A percentile compares a stretch with the other conserved stretches of the same genome.
Evolutionary conservation across 2,797 vertebrate species (phyloP).

Genomic region (Paramormyrops hopkinsi): DNA sequence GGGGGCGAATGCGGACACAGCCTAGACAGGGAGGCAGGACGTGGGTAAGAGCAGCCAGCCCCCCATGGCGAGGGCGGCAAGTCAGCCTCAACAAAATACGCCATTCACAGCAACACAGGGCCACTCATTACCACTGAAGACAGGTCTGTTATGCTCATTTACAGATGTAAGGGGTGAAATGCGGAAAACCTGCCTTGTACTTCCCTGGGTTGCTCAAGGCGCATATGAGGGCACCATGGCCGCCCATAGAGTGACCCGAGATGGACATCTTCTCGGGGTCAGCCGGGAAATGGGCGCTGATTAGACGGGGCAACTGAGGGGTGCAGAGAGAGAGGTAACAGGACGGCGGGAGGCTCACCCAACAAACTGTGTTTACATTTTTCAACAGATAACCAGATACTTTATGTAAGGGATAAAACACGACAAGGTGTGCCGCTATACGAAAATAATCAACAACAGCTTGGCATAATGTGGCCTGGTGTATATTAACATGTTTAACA

Average conservation of each 20-base stretch:
- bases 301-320: slow-evolving; percentile 76
- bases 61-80: not conserved
- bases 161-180: not conserved
- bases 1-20: slow-evolving; percentile 89
- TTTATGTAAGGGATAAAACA: not conserved
- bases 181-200: slow-evolving; percentile 70
- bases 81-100: not conserved
- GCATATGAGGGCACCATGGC: slow-evolving; percentile 85
- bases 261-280: slow-evolving; percentile 79
- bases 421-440: not conserved
- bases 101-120: not conserved
- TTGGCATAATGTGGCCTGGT: not conserved
- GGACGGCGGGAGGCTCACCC: not conserved
- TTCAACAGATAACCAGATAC: not conserved
- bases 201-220: slow-evolving; percentile 85
- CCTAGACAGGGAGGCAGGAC: slow-evolving; percentile 48
- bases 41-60: not conserved
- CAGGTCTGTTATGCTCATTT: not conserved
- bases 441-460: not conserved
- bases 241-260: slow-evolving; percentile 95
- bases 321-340: slow-evolving; percentile 23
- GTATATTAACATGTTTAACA: not conserved
- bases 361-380: not conserved
- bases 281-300: slow-evolving; percentile 82
- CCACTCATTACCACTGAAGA: not conserved